These are phyloP conservation scores for Corythornis madagascariensis DNA, from an alignment of 2,113 vertebrate species.

Conservation along the genomic window DNA sequence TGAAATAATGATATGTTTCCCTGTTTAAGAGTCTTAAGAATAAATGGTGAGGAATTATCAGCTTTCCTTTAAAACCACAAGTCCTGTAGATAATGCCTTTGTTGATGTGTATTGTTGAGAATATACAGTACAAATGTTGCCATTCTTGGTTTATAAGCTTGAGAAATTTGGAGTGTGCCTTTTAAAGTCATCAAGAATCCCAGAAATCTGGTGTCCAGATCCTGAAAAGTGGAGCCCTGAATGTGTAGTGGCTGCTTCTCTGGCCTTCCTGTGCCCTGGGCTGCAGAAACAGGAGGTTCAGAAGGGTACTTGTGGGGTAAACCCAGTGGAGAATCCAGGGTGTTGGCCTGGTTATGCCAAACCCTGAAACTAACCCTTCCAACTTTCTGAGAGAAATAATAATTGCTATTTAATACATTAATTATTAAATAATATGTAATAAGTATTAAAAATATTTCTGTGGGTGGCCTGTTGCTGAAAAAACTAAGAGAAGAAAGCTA, in stretches of 20 bases:
- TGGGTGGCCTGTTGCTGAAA: neutral
- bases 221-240: neutral
- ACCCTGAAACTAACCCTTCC: neutral
- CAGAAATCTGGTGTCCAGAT: neutral
- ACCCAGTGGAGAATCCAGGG: neutral
- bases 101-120: neutral
- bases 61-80: neutral
- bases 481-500: neutral
- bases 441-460: neutral
- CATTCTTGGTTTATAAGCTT: neutral
- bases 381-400: neutral
- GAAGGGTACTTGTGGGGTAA: neutral
- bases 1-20: neutral
- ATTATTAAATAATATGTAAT: too few relatives aligned
- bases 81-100: neutral
- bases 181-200: neutral
- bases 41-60: slow-evolving; percentile 13
- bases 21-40: neutral
- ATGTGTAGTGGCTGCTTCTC: neutral
- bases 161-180: neutral
- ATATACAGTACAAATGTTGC: neutral
- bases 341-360: neutral
- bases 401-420: too few relatives aligned
- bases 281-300: neutral
- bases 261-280: neutral